Evolutionary conservation across 2,888 invertebrate genomes (phyloP).

Genomic region (Chrysopilus asiliformis): DNA sequence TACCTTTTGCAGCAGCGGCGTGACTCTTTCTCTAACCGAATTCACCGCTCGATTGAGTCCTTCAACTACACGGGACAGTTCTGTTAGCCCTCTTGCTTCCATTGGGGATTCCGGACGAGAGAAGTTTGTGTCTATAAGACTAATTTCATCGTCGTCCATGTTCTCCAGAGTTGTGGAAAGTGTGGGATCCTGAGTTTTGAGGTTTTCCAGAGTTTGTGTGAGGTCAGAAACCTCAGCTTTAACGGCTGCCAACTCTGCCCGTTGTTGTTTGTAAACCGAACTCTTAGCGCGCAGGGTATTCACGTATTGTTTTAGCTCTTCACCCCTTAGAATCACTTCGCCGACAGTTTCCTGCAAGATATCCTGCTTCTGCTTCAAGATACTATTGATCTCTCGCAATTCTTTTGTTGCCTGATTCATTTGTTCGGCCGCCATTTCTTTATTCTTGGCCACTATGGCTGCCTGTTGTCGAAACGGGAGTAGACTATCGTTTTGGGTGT

Average conservation of each 20-base stretch:
- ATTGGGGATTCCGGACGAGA: constrained; percentile 13
- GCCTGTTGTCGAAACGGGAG: constrained; percentile 79
- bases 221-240: constrained; percentile 67
- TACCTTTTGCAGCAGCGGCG: constrained; percentile 16
- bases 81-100: constrained; percentile 15
- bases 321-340: constrained; percentile 59
- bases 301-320: constrained; percentile 76
- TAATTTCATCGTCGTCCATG: constrained; percentile 10
- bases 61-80: constrained; percentile 16
- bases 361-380: constrained; percentile 44
- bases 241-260: constrained; percentile 59
- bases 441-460: constrained; percentile 63
- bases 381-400: constrained; percentile 45
- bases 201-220: constrained; percentile 59
- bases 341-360: constrained; percentile 43
- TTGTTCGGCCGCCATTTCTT: constrained; percentile 56
- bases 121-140: constrained; percentile 6
- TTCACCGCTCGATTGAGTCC: constrained; percentile 15
- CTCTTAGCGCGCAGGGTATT: constrained; percentile 68
- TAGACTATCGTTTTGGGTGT: constrained; percentile 57
- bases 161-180: constrained; percentile 38
- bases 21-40: constrained; percentile 14
- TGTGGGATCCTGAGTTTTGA: constrained; percentile 45
- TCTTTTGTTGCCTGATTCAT: constrained; percentile 53
- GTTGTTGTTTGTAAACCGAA: constrained; percentile 65